Percentiles rank a stretch among this genome's conserved stretches.
phyloP scores from a whole-genome alignment of 2,888 invertebrate genomes.

The Dorcus hopei region DNA sequence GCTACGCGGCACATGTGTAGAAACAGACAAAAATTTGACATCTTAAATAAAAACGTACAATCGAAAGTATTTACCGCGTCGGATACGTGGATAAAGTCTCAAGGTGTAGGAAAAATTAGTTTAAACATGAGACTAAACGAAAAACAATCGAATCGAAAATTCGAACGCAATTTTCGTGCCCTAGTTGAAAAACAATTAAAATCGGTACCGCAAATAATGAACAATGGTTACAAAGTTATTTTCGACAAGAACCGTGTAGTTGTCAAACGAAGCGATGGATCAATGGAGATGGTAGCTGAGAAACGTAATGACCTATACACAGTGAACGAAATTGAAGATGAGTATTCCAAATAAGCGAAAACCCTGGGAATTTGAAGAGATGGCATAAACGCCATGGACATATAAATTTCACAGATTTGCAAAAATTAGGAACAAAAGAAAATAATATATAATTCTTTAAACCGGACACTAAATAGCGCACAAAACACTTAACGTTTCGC shows the following conservation, averaged over 20 bases:
- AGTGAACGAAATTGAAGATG: constrained; percentile 5
- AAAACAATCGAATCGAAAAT: too few relatives aligned
- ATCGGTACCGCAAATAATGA: constrained; percentile 26
- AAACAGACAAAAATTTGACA: too few relatives aligned
- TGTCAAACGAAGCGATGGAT: constrained; percentile 20
- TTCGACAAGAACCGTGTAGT: constrained; percentile 20
- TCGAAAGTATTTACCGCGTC: too few relatives aligned
- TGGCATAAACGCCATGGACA: constrained; percentile 28
- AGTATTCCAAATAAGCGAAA: neutral
- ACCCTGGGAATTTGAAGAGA: neutral
- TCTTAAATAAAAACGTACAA: too few relatives aligned
- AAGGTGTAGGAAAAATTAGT: too few relatives aligned
- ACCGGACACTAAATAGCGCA: too few relatives aligned
- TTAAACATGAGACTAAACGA: too few relatives aligned
- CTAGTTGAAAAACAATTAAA: constrained; percentile 24
- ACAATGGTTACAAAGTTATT: constrained; percentile 23
- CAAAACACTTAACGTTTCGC: too few relatives aligned
- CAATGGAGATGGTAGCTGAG: constrained; percentile 7
- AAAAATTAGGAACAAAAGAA: constrained; percentile 11
- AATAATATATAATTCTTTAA: too few relatives aligned
- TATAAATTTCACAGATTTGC: constrained; percentile 22
- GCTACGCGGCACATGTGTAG: too few relatives aligned
- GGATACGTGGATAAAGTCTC: too few relatives aligned
- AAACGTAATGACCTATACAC: constrained; percentile 6
- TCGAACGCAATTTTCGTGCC: too few relatives aligned